Evolutionary conservation across 2,797 vertebrate genomes (phyloP), one percentile per base, ranked within the genome.

Genomic region (Leptoclinus maculatus): DNA sequence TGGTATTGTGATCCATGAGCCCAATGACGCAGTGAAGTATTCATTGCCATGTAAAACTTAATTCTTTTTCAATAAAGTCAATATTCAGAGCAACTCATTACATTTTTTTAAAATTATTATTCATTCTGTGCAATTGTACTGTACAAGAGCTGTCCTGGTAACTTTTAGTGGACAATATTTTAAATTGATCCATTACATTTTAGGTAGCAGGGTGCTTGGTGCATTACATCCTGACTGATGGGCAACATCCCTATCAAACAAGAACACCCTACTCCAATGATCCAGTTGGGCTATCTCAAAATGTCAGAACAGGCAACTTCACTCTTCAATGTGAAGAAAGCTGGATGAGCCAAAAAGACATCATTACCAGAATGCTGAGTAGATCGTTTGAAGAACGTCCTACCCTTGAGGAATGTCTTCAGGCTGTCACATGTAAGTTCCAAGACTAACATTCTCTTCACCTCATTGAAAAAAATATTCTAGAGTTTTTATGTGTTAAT

Each of bases 201-300:
- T 68, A 68, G 49, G 23, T 68, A 39, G 51, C 51, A 4, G 23
- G 51, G 1, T 68, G 49, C 66, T 41, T 68, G 8, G 4, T 56
- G 51, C 66, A 54, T 68, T 54, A 68, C 23, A 63, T 63, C 60
- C 60, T 63, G 39, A 43, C 38, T 27, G 60, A 63, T 17, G 60
- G 36, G 13, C 36, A 62, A 41, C 59, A 63, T 63, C 23, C 60
- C 60, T 43, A 25, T 43, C 60, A 43, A 63, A 63, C 23, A 2
- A 45, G 0, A 2, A 29, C 23, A 27, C 66, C 34, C 8, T 41
- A 56, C 16, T 68, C 49, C 16, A 5, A 1, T 1, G 8, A 68
- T 56, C 66, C n/a, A 11, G 0, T 68, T 68, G 16, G 51, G 7
- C 49, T 54, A 27, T 39, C 16, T 25, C 6, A 21, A n/a, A 53